Evolutionary conservation across 64 coral and sea anemone species (phyloP), one percentile per base, ranked within the genome.

Genomic region (Anthopleura sola): DNA sequence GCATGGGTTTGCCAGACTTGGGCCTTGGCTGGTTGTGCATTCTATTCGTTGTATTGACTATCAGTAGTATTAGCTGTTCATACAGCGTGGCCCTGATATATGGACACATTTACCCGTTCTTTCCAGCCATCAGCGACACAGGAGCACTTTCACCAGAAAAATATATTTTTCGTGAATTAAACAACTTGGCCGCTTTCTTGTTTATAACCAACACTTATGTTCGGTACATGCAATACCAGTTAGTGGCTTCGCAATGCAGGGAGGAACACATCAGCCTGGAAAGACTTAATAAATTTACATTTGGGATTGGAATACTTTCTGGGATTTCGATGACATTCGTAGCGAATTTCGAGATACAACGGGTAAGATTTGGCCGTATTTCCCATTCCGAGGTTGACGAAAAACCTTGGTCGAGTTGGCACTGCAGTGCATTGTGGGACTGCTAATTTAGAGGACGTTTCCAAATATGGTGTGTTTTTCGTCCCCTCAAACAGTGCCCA

Each of bases 311-410:
- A n/a, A 91, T 91, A 34, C 84, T 91, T n/a, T 71, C 90, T 16
- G 93, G 93, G 20, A 81, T 95, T 40, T 81, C 89, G 6, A 95
- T 95, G 93, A 95, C 93, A 14, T 91, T 95, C 36, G 93, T 95
- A 31, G 93, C 93, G 16, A 95, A 95, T 84, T 95, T 95, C 76
- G 93, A 95, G 86, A 88, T 95, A 37, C 89, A 95, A 78, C 91
- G 88, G 90, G 93, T 92, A 86, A 85, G 85, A 53, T 53, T 53
- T n/a, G n/a, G n/a, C n/a, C n/a, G n/a, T n/a, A n/a, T n/a, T n/a
- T n/a, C n/a, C n/a, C n/a, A n/a, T n/a, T n/a, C n/a, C n/a, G n/a
- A n/a, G n/a, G n/a, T n/a, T n/a, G n/a, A n/a, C n/a, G n/a, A n/a
- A n/a, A n/a, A n/a, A n/a, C n/a, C n/a, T n/a, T n/a, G n/a, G n/a